Base-by-base conservation (phyloP, 2,797 vertebrate genomes). In the Pseudopleuronectes americanus region DNA sequence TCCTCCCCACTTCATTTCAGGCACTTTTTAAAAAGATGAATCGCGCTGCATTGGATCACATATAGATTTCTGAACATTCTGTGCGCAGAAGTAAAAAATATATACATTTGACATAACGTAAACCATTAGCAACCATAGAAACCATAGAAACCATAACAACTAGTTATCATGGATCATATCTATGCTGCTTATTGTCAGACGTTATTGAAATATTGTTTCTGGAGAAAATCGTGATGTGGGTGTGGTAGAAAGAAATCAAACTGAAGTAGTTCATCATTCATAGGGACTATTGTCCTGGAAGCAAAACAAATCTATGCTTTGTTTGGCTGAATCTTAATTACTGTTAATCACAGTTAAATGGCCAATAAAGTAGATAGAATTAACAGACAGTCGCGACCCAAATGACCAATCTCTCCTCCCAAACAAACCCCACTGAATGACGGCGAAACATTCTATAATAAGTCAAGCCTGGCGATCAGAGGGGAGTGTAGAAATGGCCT, bases 321-420 rank as follows among this genome's bases (percentile, higher is more conserved):
- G 69, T 88, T 87, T 65, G 9, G 72, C 73, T 69, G 54, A 85
- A 75, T 90, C 83, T 87, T 91, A 89, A 92, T 92, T 80, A 81
- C 82, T 81, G 84, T 85, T 90, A 90, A 92, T 88, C 68, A 84
- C 84, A 90, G 92, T 90, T 89, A 91, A 90, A 83, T 73, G 73
- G 71, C 84, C 83, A 88, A 80, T 85, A 87, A 86, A 69, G 33
- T 22, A 86, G 83, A 90, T 82, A 76, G 70, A 88, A 92, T 90
- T 89, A 91, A 81, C 72, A 68, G 78, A 87, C 83, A 87, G 88
- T 71, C 58, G 70, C 72, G 65, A 77, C 58, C 86, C 60, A 79
- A 89, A 85, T 82, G 87, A 79, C 68, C 74, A 84, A 86, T 92
- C 66, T 85, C 78, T 69, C 64, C 19, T 67, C 52, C 43, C 2